Conservation (phyloP, 53 echinoderm and acorn worm species). For the Holothuria leucospilota region DNA sequence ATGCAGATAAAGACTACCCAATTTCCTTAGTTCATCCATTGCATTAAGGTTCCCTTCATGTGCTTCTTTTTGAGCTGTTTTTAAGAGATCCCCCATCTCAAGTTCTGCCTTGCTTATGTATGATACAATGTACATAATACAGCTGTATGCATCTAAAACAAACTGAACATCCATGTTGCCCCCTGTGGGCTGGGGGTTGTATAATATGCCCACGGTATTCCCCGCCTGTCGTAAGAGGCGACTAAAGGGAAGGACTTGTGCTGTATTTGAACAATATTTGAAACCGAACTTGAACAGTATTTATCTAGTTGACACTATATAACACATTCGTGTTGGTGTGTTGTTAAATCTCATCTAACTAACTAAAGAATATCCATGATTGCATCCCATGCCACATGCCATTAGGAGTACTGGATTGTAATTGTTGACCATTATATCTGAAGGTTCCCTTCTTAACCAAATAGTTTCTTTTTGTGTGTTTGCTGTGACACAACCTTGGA, state of each 20-base stretch:
- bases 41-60: conserved; percentile 67
- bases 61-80: conserved; percentile 66
- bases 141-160: conserved; percentile 59
- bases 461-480: conserved; percentile 27
- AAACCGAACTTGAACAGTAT: too few relatives aligned
- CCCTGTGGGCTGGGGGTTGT: too few relatives aligned
- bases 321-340: too few relatives aligned
- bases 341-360: too few relatives aligned
- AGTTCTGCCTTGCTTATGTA: conserved; percentile 79
- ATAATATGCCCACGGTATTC: too few relatives aligned
- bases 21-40: conserved; percentile 51
- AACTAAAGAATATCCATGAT: too few relatives aligned
- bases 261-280: too few relatives aligned
- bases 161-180: conserved; percentile 77
- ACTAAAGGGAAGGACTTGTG: too few relatives aligned
- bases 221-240: too few relatives aligned
- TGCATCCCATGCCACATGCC: conserved; percentile 68
- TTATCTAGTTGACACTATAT: too few relatives aligned
- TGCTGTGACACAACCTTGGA: conserved; percentile 51
- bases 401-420: conserved; percentile 61
- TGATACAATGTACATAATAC: too few relatives aligned
- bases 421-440: conserved; percentile 66
- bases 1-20: conserved; percentile 65
- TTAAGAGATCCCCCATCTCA: conserved; percentile 73
- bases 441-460: conserved; percentile 44